Evolutionary conservation across 2,113 vertebrate genomes (phyloP).

Genomic region (Larimichthys crocea): DNA sequence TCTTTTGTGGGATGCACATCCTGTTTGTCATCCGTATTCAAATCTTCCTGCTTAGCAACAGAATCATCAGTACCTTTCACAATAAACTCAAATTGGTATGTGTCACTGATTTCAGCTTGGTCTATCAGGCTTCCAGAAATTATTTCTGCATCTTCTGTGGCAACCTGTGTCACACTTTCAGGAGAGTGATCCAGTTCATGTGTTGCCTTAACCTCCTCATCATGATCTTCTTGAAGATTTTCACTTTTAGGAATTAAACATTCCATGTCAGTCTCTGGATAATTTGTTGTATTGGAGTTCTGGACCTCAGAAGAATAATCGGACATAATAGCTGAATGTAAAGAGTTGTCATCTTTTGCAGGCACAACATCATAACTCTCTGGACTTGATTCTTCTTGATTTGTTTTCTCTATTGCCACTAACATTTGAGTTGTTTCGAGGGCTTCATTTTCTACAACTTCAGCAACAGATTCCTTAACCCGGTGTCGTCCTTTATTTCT

Average conservation of each 20-base stretch:
- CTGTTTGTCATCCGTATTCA: background rate
- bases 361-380: background rate
- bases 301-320: conserved; percentile 12
- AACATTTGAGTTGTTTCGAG: background rate
- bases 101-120: background rate
- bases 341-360: background rate
- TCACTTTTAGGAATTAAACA: background rate
- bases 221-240: background rate
- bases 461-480: background rate
- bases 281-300: background rate
- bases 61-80: background rate
- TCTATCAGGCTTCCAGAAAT: background rate
- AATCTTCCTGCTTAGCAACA: background rate
- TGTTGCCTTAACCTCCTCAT: background rate
- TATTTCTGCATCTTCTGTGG: background rate
- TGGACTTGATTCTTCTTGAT: conserved; percentile 6
- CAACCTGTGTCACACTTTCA: background rate
- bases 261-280: background rate
- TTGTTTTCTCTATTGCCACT: background rate
- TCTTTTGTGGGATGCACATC: background rate
- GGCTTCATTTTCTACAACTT: background rate
- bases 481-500: background rate
- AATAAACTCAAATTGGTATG: background rate
- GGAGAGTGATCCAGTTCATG: background rate
- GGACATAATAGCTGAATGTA: background rate